Evolutionary conservation across 2,888 invertebrate genomes (phyloP).

Genomic region (Epinotia nisella): DNA sequence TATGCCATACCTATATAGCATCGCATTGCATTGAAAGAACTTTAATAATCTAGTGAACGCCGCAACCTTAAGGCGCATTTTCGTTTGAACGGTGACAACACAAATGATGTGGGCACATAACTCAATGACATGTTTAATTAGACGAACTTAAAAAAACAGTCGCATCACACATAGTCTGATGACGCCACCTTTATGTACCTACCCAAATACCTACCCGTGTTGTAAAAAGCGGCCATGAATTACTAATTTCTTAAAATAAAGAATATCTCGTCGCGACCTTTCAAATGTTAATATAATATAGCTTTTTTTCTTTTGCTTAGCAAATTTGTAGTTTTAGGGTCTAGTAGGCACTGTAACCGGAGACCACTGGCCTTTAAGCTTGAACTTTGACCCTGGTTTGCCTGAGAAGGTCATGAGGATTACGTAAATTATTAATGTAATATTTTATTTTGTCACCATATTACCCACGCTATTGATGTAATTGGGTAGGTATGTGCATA

Average conservation of each 20-base stretch:
- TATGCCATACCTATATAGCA: neutral
- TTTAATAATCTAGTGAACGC: slow-evolving; percentile 1
- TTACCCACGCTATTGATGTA: neutral
- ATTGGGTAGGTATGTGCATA: neutral
- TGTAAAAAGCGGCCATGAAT: slow-evolving; percentile 67
- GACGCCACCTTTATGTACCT: slow-evolving; percentile 39
- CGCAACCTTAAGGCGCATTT: neutral
- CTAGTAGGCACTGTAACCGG: slow-evolving; percentile 51
- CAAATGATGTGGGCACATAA: slow-evolving; percentile 38
- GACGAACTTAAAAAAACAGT: slow-evolving; percentile 44
- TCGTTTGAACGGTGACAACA: neutral
- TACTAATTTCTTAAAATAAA: slow-evolving; percentile 75
- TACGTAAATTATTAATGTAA: slow-evolving; percentile 21
- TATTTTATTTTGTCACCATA: slow-evolving; percentile 13
- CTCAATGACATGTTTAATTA: slow-evolving; percentile 45
- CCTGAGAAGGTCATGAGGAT: slow-evolving; percentile 10
- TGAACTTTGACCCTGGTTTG: slow-evolving; percentile 41
- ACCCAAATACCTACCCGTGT: slow-evolving; percentile 42
- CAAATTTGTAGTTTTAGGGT: slow-evolving; percentile 63
- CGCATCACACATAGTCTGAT: slow-evolving; percentile 40
- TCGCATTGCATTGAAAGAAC: neutral
- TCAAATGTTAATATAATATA: slow-evolving; percentile 73
- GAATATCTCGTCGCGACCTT: slow-evolving; percentile 67
- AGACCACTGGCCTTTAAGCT: slow-evolving; percentile 47
- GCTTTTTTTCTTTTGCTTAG: slow-evolving; percentile 72